A percentile compares a stretch with the other conserved stretches of the same genome.
phyloP scores from a whole-genome alignment of 1,140 invertebrate genomes.

The Pseudomyrmex sp. region DNA sequence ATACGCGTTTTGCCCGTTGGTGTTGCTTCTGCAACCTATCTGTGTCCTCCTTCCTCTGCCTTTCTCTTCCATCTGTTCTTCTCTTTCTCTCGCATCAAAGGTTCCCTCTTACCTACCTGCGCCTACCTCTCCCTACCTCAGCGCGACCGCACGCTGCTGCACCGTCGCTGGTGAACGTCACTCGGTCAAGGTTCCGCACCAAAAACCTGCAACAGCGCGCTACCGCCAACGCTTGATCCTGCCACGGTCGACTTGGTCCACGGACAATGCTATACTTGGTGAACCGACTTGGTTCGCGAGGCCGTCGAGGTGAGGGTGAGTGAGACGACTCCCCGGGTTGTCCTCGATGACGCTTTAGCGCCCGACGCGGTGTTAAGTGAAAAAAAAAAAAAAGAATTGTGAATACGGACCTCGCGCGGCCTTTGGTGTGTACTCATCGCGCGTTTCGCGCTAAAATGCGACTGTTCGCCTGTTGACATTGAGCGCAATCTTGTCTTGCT shows the following conservation, averaged over 20 bases:
- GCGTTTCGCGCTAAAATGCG: constrained; percentile 18
- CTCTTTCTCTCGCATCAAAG: not conserved
- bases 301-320: constrained; percentile 58
- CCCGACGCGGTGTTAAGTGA: constrained; percentile 8
- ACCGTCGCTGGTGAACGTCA: constrained; percentile 73
- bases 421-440: not conserved
- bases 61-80: constrained; percentile 6
- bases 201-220: constrained; percentile 73
- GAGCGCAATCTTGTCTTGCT: constrained; percentile 1
- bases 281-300: constrained; percentile 38
- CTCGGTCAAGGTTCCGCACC: constrained; percentile 83
- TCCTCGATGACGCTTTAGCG: constrained; percentile 43
- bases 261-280: constrained; percentile 78
- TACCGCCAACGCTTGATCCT: constrained; percentile 3
- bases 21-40: constrained; percentile 19
- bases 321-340: constrained; percentile 8
- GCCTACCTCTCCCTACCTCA: too few species aligned
- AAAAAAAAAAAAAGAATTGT: not conserved
- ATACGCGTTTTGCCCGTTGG: not conserved
- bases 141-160: constrained; percentile 24
- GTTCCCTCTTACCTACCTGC: constrained; percentile 32
- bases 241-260: constrained; percentile 59
- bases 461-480: constrained; percentile 8
- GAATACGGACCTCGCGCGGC: constrained; percentile 19
- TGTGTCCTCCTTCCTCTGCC: not conserved